Evolutionary conservation across 2,113 vertebrate species (phyloP).

Genomic region (Misgurnus anguillicaudatus): DNA sequence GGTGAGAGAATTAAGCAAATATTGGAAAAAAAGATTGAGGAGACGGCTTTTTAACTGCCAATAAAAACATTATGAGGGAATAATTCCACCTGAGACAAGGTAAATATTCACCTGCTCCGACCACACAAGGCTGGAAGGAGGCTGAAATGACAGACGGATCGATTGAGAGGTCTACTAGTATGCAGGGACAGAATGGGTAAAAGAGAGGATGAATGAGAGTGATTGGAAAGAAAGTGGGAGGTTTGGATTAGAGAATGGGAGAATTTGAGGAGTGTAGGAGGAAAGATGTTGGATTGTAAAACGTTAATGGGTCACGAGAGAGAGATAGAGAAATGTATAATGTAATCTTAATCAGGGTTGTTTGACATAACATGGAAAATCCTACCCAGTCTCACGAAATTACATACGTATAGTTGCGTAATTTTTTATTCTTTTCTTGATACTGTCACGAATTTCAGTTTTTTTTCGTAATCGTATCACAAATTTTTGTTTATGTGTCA

Average conservation of each 20-base stretch:
- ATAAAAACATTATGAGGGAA: conserved; percentile 71
- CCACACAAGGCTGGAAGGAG: not conserved
- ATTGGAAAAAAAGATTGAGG: conserved; percentile 57
- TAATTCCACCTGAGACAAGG: conserved; percentile 60
- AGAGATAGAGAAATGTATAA: too few relatives aligned
- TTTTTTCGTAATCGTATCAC: too few relatives aligned
- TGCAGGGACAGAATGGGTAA: conserved; percentile 5
- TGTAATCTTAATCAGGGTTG: too few relatives aligned
- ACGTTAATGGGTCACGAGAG: too few relatives aligned
- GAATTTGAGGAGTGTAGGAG: not conserved
- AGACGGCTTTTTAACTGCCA: conserved; percentile 57
- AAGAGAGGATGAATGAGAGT: conserved; percentile 14
- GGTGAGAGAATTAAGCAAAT: conserved; percentile 70
- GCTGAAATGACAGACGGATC: conserved; percentile 29
- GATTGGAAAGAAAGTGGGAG: conserved; percentile 47
- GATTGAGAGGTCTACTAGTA: not conserved
- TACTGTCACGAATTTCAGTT: too few relatives aligned
- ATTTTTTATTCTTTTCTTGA: too few relatives aligned
- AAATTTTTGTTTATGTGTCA: too few relatives aligned
- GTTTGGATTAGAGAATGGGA: conserved; percentile 5
- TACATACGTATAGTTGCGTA: too few relatives aligned
- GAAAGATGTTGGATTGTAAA: conserved; percentile 15
- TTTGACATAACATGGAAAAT: too few relatives aligned
- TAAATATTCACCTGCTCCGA: conserved; percentile 61
- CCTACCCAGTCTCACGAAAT: too few relatives aligned